Conservation (phyloP, 2,113 vertebrate species). For the Jacana jacana region DNA sequence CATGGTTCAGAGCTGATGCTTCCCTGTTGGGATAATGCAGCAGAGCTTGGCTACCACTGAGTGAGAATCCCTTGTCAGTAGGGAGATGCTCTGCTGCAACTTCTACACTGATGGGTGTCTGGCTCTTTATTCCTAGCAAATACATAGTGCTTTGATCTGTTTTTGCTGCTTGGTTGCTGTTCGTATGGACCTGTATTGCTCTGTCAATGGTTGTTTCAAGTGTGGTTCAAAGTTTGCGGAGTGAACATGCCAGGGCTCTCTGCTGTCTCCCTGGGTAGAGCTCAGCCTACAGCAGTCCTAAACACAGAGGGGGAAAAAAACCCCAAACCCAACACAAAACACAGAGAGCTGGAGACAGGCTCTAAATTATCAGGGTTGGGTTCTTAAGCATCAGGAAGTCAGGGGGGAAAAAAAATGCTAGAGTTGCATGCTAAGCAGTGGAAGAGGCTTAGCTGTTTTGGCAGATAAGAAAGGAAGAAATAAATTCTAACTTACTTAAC, state of each 20-base stretch:
- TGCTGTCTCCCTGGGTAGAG: neutral
- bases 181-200: neutral
- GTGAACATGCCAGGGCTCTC: neutral
- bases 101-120: neutral
- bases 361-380: neutral
- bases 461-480: constrained; percentile 22
- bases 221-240: neutral
- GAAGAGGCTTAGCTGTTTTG: neutral
- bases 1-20: neutral
- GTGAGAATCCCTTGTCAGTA: neutral
- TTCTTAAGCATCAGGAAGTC: constrained; percentile 9
- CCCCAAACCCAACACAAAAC: too few species aligned
- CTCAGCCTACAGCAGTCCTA: neutral
- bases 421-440: neutral
- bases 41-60: neutral
- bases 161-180: neutral
- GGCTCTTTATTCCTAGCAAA: neutral
- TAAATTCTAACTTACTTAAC: constrained; percentile 40
- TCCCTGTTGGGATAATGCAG: neutral
- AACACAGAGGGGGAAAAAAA: neutral
- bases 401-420: neutral
- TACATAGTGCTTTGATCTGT: neutral
- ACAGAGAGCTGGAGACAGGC: neutral
- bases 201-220: neutral
- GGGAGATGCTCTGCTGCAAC: neutral